phyloP scores from a whole-genome alignment of 1,140 invertebrate genomes.

The Rhysida immarginata region DNA sequence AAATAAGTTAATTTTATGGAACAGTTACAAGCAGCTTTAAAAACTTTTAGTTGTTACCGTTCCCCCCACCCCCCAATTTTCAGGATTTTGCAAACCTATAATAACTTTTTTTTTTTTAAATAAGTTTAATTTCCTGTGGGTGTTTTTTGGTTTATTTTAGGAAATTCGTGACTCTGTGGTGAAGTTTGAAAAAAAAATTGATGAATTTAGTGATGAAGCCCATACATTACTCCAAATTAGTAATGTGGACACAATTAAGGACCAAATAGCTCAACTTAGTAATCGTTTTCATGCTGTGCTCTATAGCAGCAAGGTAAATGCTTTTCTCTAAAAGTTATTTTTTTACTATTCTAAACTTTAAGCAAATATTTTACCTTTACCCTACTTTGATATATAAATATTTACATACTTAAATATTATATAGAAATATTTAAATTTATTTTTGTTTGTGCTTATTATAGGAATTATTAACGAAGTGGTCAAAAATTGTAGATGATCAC shows the following conservation, averaged over 20 bases:
- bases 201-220: constrained; percentile 77
- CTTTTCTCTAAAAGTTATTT: no score
- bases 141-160: no score
- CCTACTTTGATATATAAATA: no score
- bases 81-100: background rate
- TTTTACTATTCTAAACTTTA: no score
- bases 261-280: constrained; percentile 72
- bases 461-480: constrained; percentile 73
- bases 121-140: constrained; percentile 11
- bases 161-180: constrained; percentile 54
- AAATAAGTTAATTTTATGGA: no score
- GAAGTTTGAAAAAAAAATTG: constrained; percentile 57
- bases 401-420: no score
- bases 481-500: constrained; percentile 69
- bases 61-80: no score
- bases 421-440: no score
- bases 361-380: no score
- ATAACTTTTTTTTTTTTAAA: constrained; percentile 12
- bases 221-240: constrained; percentile 68
- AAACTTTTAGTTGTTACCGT: no score
- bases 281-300: constrained; percentile 70
- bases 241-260: constrained; percentile 69
- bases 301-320: constrained; percentile 49
- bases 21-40: no score
- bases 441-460: no score